Evolutionary conservation across 1,140 invertebrate genomes (phyloP), one percentile per base, ranked within the genome.

Genomic region (Leptopilina clavipes): DNA sequence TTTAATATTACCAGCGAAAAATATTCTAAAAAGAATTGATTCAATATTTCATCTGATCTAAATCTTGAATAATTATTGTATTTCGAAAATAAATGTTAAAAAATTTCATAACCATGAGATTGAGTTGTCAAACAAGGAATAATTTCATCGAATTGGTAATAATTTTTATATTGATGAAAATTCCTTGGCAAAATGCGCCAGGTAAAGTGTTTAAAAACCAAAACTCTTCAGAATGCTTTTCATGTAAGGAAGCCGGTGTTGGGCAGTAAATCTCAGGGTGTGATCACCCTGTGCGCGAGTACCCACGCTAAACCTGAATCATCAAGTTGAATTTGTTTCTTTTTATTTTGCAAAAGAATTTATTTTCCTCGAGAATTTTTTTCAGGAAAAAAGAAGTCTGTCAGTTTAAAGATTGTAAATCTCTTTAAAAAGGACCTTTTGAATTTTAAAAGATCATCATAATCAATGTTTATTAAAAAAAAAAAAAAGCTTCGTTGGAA

Each of bases 91-190:
- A n/a, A n/a, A n/a, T n/a, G n/a, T 31, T 31, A 31, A 1, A 31
- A 31, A 31, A 31, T 31, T 31, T 31, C 1, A 2, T 31, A 31
- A 2, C 25, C 1, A 31, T 31, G 25, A 31, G n/a, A n/a, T n/a
- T n/a, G n/a, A 31, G 1, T 31, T 5, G 37, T 8, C 37, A 40
- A 40, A 9, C 59, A n/a, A n/a, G n/a, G 82, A 85, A 86, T 82
- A 84, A 87, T 86, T 83, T 82, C 76, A 70, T 72, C 43, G 31
- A 17, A 77, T 82, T 84, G 1, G 25, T 31, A 86, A 87, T 86
- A 87, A 82, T 79, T 74, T 65, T 18, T 54, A 72, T 75, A 2
- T 2, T 78, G 72, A 76, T 59, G 31, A 40, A 40, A 40, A 9
- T 40, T 71, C 75, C 72, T 56, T 73, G 77, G 76, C 79, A 81